phyloP scores from a whole-genome alignment of 2,797 vertebrate genomes.

The Lemur catta region DNA sequence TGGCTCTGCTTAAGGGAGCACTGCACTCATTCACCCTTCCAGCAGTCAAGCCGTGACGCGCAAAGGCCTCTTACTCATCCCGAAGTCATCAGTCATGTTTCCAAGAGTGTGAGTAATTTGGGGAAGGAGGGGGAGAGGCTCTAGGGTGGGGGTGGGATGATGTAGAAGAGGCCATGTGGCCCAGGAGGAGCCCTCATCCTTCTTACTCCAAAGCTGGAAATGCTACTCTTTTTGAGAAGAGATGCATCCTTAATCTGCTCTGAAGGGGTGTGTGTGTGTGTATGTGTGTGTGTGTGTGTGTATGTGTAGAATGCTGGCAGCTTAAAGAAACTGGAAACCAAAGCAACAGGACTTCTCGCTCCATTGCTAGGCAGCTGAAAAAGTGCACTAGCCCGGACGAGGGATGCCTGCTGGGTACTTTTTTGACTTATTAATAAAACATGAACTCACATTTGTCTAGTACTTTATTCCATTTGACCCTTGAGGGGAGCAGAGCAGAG shows the following conservation, averaged over 20 bases:
- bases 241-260: not conserved
- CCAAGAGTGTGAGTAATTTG: slow-evolving; percentile 83
- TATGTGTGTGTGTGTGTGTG: not conserved
- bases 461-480: not conserved
- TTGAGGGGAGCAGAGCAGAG: not conserved
- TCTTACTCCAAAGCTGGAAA: slow-evolving; percentile 20
- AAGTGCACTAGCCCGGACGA: not conserved
- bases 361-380: not conserved
- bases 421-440: not conserved
- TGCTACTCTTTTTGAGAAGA: not conserved
- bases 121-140: slow-evolving; percentile 59
- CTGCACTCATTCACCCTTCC: slow-evolving; percentile 84
- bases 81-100: slow-evolving; percentile 81
- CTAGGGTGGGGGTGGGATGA: not conserved
- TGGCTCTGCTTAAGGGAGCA: slow-evolving; percentile 72
- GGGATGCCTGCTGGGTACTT: not conserved
- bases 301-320: not conserved
- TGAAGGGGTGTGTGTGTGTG: not conserved
- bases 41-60: slow-evolving; percentile 79
- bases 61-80: slow-evolving; percentile 82
- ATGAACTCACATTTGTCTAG: not conserved
- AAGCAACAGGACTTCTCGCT: not conserved
- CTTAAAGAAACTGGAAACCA: not conserved
- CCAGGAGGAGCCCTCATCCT: not conserved
- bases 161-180: not conserved